phyloP scores from a whole-genome alignment of 2,113 vertebrate genomes.

The Vireo altiloquus region DNA sequence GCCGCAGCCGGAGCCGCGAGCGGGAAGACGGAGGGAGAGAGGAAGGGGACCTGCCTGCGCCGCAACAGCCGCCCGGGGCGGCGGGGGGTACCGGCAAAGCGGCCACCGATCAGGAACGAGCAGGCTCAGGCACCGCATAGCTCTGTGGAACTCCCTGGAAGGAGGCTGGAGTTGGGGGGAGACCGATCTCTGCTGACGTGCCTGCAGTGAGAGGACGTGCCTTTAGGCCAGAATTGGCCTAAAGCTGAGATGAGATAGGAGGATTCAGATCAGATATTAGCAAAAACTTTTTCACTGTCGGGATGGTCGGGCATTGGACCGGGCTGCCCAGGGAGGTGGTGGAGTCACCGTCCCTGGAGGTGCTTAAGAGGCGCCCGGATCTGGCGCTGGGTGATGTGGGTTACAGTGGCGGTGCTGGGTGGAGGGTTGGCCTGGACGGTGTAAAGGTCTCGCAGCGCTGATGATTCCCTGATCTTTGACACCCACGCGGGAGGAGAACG shows the following conservation, averaged over 20 bases:
- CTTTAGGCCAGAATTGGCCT: neutral
- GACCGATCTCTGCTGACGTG: neutral
- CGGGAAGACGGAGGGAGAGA: accelerated
- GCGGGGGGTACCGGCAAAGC: neutral
- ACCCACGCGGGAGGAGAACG: neutral
- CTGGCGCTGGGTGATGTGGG: neutral
- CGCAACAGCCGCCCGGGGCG: neutral
- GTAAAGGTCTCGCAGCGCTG: accelerated
- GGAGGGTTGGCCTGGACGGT: neutral
- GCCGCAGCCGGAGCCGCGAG: too few relatives aligned
- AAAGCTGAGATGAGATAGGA: neutral
- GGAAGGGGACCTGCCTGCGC: neutral
- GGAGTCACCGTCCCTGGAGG: neutral
- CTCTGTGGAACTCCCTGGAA: neutral
- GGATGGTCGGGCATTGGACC: neutral
- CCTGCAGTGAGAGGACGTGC: neutral
- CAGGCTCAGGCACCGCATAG: neutral
- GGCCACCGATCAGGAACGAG: neutral
- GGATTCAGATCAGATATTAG: too few relatives aligned
- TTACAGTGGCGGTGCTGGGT: neutral
- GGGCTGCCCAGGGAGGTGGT: neutral
- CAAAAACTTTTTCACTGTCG: accelerated
- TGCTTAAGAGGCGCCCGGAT: neutral
- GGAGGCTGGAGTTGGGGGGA: neutral
- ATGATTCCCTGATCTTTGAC: neutral